Conservation (phyloP, 2,888 invertebrate genomes). For the Drosophila pseudotalamancana region DNA sequence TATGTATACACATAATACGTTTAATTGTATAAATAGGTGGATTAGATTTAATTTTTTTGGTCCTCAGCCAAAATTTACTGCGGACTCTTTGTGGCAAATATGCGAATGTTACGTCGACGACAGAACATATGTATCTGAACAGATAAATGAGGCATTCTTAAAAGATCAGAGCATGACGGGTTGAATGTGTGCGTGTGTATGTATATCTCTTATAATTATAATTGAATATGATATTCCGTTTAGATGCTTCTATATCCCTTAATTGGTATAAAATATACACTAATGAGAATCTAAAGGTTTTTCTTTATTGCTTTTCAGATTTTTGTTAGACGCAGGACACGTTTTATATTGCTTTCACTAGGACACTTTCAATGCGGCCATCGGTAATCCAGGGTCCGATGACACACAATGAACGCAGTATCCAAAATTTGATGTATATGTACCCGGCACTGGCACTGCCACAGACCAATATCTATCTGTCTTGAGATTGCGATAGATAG, state of each 20-base stretch:
- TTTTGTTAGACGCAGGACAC: not conserved
- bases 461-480: constrained; percentile 10
- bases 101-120: constrained; percentile 40
- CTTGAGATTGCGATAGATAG: constrained; percentile 16
- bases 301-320: too few species aligned
- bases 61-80: constrained; percentile 49
- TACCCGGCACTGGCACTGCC: constrained; percentile 31
- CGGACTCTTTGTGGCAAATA: constrained; percentile 26
- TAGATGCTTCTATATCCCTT: too few species aligned
- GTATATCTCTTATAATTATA: not conserved
- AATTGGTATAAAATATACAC: too few species aligned
- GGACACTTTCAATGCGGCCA: constrained; percentile 50
- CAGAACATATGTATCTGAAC: constrained; percentile 19
- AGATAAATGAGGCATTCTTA: constrained; percentile 2
- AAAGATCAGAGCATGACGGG: not conserved
- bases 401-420: constrained; percentile 52
- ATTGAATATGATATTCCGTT: not conserved
- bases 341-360: constrained; percentile 13
- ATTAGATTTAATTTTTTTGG: constrained; percentile 39
- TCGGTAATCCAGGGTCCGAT: constrained; percentile 82
- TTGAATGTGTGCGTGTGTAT: not conserved
- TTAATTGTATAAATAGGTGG: constrained; percentile 50
- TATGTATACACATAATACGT: constrained; percentile 20
- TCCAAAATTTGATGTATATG: not conserved
- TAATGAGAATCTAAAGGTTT: too few species aligned